These are phyloP conservation scores for Diabrotica undecimpunctata DNA, from an alignment of 1,140 invertebrate genomes.

Conservation along the genomic window DNA sequence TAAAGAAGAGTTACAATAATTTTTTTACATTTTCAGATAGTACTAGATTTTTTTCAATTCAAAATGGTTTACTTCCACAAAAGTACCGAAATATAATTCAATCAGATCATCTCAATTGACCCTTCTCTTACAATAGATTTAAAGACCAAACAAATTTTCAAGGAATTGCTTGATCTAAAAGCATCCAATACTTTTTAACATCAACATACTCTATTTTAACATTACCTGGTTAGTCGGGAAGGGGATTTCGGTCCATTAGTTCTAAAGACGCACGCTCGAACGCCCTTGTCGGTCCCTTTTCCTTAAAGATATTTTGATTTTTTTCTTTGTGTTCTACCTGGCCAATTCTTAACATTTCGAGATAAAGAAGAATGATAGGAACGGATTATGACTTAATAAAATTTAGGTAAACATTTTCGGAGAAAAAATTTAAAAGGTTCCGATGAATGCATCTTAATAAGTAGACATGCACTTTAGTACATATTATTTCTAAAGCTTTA, in stretches of 20 bases:
- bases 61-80: too few species aligned
- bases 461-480: background rate
- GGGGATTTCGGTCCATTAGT: slow-evolving; percentile 22
- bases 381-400: slow-evolving; percentile 19
- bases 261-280: slow-evolving; percentile 19
- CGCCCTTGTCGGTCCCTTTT: slow-evolving; percentile 21
- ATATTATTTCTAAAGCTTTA: too few species aligned
- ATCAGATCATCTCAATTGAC: too few species aligned
- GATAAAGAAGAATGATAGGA: slow-evolving; percentile 20
- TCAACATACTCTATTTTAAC: slow-evolving; percentile 7
- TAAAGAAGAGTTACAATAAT: too few species aligned
- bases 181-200: too few species aligned
- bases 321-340: slow-evolving; percentile 14
- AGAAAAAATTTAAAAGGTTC: background rate
- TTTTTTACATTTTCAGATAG: too few species aligned
- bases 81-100: too few species aligned
- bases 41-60: too few species aligned
- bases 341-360: slow-evolving; percentile 14
- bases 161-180: too few species aligned
- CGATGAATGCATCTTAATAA: background rate
- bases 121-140: too few species aligned
- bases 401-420: slow-evolving; percentile 4
- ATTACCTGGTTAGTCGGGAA: slow-evolving; percentile 15
- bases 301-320: slow-evolving; percentile 10
- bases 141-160: too few species aligned